Conservation (phyloP, 2,113 vertebrate species). For the Eonycteris spelaea region DNA sequence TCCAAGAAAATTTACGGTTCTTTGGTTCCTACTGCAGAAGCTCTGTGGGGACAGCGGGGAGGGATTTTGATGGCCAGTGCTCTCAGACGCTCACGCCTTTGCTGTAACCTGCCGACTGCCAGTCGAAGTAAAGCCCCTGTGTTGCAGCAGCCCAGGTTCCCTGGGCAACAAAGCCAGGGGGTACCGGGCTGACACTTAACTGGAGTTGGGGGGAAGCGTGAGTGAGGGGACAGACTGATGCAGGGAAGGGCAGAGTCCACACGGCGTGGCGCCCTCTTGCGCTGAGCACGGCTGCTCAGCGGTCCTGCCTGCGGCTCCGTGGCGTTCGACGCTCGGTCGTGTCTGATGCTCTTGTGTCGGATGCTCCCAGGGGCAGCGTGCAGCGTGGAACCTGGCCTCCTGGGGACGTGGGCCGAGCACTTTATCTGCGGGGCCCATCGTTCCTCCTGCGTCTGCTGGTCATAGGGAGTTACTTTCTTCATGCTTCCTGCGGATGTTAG, state of each 20-base stretch:
- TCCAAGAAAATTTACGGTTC: not conserved
- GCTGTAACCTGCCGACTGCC: not conserved
- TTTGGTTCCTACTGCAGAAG: not conserved
- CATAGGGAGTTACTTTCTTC: not conserved
- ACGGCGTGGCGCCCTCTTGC: not conserved
- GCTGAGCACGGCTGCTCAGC: not conserved
- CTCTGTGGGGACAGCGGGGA: not conserved
- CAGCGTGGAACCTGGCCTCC: not conserved
- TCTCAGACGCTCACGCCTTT: not conserved
- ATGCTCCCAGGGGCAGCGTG: not conserved
- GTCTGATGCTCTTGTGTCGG: not conserved
- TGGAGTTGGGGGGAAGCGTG: not conserved
- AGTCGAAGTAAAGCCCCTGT: not conserved
- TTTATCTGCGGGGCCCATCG: not conserved
- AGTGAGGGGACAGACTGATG: not conserved
- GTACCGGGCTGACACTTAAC: not conserved
- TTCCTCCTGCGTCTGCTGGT: not conserved
- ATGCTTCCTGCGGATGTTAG: not conserved
- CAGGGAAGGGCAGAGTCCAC: not conserved
- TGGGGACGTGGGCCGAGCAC: not conserved
- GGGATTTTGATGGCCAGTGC: not conserved
- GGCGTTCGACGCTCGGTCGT: accelerated
- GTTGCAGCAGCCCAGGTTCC: not conserved
- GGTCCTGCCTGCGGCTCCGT: accelerated
- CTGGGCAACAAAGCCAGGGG: not conserved